Conservation (phyloP, 2,797 vertebrate species). For the Euthynnus affinis region DNA sequence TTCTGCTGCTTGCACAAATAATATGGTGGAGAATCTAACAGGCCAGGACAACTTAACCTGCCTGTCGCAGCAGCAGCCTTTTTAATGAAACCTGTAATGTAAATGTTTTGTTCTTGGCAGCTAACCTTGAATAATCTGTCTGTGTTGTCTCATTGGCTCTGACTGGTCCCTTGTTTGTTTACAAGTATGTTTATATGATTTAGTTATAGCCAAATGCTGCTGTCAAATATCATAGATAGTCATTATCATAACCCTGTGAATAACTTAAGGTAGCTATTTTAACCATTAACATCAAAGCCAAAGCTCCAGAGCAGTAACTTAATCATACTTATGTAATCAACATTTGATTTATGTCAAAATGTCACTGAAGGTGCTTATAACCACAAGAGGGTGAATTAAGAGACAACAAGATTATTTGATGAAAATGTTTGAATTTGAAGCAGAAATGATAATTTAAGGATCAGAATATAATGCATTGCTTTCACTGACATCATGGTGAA, state of each 20-base stretch:
- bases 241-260: not conserved
- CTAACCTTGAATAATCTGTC: not conserved
- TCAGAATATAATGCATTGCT: no score
- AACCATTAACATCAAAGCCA: not conserved
- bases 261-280: not conserved
- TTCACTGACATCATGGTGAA: no score
- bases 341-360: not conserved
- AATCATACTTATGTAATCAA: not conserved
- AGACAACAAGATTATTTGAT: no score
- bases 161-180: slow-evolving; percentile 20
- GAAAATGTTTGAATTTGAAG: no score
- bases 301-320: no score
- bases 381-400: not conserved
- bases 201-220: not conserved
- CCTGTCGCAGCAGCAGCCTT: not conserved
- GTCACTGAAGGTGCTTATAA: not conserved
- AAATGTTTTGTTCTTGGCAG: not conserved
- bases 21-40: not conserved
- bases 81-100: slow-evolving; percentile 9
- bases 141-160: slow-evolving; percentile 4
- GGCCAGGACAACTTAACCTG: slow-evolving; percentile 5
- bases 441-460: no score
- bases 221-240: not conserved
- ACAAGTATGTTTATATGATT: slow-evolving; percentile 11
- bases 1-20: slow-evolving; percentile 2